phyloP scores from a whole-genome alignment of 2,888 invertebrate species.

The Cepaea hortensis region DNA sequence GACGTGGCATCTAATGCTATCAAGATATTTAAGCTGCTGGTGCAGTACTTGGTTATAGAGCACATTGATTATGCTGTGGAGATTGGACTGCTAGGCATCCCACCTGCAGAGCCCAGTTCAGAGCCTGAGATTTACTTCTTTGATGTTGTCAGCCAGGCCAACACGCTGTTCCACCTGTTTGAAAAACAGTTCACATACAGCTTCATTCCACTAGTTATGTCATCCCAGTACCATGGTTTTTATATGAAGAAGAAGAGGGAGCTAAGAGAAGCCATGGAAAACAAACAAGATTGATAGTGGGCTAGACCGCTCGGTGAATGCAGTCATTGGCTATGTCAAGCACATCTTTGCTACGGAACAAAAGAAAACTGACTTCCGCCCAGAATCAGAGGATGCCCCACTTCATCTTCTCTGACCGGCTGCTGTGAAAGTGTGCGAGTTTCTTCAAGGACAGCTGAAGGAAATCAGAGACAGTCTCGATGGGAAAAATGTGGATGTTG shows the following conservation, averaged over 20 bases:
- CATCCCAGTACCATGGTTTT: slow-evolving; percentile 90
- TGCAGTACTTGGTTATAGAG: slow-evolving; percentile 90
- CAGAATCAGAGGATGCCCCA: slow-evolving; percentile 78
- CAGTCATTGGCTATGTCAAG: slow-evolving; percentile 93
- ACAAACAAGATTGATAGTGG: slow-evolving; percentile 87
- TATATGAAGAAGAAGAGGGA: slow-evolving; percentile 90
- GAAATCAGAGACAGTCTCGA: slow-evolving; percentile 89
- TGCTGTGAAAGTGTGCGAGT: slow-evolving; percentile 71
- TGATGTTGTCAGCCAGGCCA: slow-evolving; percentile 91
- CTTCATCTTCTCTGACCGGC: slow-evolving; percentile 78
- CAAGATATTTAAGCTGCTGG: slow-evolving; percentile 88
- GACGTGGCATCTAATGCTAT: slow-evolving; percentile 86
- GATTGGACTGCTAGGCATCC: slow-evolving; percentile 84
- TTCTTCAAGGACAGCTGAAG: slow-evolving; percentile 80
- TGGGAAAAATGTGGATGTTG: slow-evolving; percentile 91
- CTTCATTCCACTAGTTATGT: slow-evolving; percentile 90
- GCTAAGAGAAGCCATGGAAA: slow-evolving; percentile 88
- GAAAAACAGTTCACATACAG: slow-evolving; percentile 94
- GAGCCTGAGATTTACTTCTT: slow-evolving; percentile 95
- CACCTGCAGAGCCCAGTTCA: slow-evolving; percentile 85
- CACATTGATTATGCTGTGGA: slow-evolving; percentile 98
- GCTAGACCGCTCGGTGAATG: slow-evolving; percentile 82
- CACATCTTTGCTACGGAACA: slow-evolving; percentile 93
- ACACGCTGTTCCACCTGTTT: slow-evolving; percentile 92
- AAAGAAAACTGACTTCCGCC: slow-evolving; percentile 90